Evolutionary conservation across 2,113 vertebrate genomes (phyloP).

Genomic region (Tursiops truncatus): DNA sequence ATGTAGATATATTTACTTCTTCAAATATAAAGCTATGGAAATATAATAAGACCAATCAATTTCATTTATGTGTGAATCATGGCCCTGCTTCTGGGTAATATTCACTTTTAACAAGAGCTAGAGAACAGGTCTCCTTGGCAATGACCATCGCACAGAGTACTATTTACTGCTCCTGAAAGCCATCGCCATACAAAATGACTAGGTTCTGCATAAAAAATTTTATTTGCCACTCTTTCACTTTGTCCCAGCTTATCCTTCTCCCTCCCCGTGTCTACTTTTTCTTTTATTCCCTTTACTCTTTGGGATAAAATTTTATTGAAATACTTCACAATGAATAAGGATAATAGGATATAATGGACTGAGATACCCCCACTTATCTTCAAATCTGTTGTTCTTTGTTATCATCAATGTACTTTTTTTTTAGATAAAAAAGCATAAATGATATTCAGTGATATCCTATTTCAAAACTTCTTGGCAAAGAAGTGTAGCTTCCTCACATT

Average conservation of each 20-base stretch:
- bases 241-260: too few relatives aligned
- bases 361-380: not conserved
- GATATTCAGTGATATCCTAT: not conserved
- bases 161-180: not conserved
- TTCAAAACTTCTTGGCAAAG: not conserved
- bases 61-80: not conserved
- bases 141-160: not conserved
- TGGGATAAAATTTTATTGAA: not conserved
- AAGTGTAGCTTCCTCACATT: not conserved
- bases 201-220: not conserved
- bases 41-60: slow-evolving; percentile 18
- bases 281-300: not conserved
- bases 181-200: not conserved
- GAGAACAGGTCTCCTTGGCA: not conserved
- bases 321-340: not conserved
- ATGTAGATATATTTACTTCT: slow-evolving; percentile 24
- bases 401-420: not conserved
- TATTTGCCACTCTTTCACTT: not conserved
- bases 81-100: not conserved
- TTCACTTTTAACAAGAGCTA: not conserved
- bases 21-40: slow-evolving; percentile 58
- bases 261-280: not conserved
- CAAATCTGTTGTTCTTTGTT: not conserved
- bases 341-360: not conserved
- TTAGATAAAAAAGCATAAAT: not conserved